Conservation (phyloP, 2,113 vertebrate genomes). For the Pomatorhinus ruficollis region DNA sequence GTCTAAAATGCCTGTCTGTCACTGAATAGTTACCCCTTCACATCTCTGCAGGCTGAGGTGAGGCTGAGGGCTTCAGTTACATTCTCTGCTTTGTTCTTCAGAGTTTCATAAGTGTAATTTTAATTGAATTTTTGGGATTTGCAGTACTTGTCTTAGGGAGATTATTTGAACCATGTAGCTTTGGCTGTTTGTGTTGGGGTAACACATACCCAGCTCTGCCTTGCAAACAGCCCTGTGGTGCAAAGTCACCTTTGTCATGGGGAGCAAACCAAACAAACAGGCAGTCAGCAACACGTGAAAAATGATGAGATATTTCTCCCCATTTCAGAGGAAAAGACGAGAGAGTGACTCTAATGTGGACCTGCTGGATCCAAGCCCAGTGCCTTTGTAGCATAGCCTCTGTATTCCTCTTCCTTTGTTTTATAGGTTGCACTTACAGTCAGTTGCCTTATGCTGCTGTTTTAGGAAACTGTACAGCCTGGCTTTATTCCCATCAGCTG, state of each 20-base stretch:
- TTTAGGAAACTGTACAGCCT: background rate
- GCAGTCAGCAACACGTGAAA: fast-evolving
- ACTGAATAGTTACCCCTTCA: background rate
- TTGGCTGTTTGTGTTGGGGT: background rate
- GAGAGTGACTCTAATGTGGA: background rate
- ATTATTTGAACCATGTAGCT: background rate
- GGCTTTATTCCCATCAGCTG: conserved; percentile 15
- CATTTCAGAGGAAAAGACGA: background rate
- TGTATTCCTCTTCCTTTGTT: background rate
- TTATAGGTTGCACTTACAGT: background rate
- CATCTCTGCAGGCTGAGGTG: background rate
- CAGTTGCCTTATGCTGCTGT: background rate
- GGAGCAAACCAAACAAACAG: background rate
- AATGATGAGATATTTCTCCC: background rate
- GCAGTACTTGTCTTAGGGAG: background rate
- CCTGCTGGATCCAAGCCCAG: background rate
- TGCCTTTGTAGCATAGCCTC: background rate
- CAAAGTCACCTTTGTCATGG: background rate
- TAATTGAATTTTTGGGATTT: background rate
- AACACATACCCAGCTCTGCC: background rate
- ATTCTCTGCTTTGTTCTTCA: background rate
- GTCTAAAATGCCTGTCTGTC: background rate
- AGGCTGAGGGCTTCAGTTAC: background rate
- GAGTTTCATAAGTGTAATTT: background rate
- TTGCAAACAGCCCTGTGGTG: background rate